These are phyloP conservation scores for Drosophila kanapiae DNA, from an alignment of 1,140 invertebrate species.

Conservation along the genomic window DNA sequence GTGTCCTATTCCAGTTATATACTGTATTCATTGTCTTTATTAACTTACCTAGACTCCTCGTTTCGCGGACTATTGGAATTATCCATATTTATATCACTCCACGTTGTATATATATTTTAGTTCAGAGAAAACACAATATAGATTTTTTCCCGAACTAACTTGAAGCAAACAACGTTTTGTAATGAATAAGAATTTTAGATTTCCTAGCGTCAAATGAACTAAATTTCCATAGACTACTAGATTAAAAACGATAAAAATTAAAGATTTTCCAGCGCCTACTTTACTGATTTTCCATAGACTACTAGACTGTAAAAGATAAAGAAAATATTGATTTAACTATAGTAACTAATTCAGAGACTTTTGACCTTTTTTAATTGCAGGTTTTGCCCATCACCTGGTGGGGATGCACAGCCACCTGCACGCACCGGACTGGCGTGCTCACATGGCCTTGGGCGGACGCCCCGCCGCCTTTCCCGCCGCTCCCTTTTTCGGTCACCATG, in stretches of 20 bases:
- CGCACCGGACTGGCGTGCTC: constrained; percentile 88
- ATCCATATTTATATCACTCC: not conserved
- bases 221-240: not conserved
- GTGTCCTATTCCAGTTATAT: too few relatives aligned
- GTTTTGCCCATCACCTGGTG: constrained; percentile 89
- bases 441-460: constrained; percentile 85
- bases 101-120: too few relatives aligned
- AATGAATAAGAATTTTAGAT: not conserved
- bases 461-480: constrained; percentile 68
- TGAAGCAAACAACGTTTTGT: not conserved
- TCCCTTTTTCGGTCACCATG: constrained; percentile 86
- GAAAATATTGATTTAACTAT: too few relatives aligned
- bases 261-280: not conserved
- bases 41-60: not conserved
- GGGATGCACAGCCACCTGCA: constrained; percentile 86
- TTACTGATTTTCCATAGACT: not conserved
- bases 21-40: not conserved
- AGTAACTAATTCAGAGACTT: too few relatives aligned
- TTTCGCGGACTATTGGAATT: too few relatives aligned
- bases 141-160: not conserved
- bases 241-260: not conserved
- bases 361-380: constrained; percentile 81
- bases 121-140: not conserved
- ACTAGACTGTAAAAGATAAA: not conserved
- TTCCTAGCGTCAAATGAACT: not conserved